Evolutionary conservation across 2,888 invertebrate genomes (phyloP).

Genomic region (Andrena minutula): DNA sequence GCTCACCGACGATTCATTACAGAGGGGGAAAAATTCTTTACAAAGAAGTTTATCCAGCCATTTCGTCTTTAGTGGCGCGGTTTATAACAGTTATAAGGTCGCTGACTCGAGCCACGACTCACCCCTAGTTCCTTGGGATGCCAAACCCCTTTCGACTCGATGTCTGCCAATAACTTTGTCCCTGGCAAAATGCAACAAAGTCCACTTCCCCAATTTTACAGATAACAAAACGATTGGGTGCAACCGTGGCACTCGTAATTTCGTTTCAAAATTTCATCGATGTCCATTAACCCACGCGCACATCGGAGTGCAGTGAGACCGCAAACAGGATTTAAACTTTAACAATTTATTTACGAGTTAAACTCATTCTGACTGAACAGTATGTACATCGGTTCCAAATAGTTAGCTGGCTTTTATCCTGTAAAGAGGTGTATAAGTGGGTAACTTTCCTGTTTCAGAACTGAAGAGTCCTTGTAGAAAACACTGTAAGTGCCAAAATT

Average conservation of each 20-base stretch:
- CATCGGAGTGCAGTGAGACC: constrained; percentile 62
- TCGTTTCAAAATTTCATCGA: constrained; percentile 71
- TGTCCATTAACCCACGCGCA: constrained; percentile 69
- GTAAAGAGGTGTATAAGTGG: too few relatives aligned
- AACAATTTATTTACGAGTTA: constrained; percentile 70
- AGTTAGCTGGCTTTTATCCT: too few relatives aligned
- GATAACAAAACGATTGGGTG: constrained; percentile 57
- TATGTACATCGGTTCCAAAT: constrained; percentile 35
- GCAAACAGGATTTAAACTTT: constrained; percentile 67
- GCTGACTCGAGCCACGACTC: constrained; percentile 16
- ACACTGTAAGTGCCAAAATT: too few relatives aligned
- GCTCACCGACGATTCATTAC: constrained; percentile 12
- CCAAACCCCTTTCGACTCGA: constrained; percentile 28
- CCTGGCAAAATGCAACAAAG: constrained; percentile 39
- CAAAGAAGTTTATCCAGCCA: constrained; percentile 36
- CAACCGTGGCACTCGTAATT: constrained; percentile 65
- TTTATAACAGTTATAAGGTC: constrained; percentile 40
- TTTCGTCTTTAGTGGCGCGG: constrained; percentile 25
- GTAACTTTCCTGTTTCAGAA: too few relatives aligned
- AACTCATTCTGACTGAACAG: constrained; percentile 55
- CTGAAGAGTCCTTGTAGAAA: too few relatives aligned
- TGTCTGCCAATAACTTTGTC: constrained; percentile 46
- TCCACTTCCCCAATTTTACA: constrained; percentile 42
- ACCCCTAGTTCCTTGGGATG: constrained; percentile 33
- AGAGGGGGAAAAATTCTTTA: constrained; percentile 13